These are phyloP conservation scores for Corticium candelabrum DNA, from an alignment of 37 sponge, comb jelly and placozoan species.

Conservation along the genomic window DNA sequence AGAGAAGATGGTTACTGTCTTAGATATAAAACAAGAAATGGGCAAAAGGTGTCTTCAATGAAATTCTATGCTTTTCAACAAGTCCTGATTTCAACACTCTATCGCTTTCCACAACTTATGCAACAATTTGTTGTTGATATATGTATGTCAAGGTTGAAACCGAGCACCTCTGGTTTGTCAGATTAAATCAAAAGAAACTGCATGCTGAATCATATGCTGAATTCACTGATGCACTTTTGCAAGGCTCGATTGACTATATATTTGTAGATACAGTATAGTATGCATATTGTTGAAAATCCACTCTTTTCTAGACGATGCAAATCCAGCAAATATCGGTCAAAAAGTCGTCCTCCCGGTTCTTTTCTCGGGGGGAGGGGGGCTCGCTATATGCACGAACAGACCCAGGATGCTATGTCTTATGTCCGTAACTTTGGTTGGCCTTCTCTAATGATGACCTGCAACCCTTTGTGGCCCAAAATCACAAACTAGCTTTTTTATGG, in stretches of 20 bases:
- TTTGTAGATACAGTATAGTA: neutral
- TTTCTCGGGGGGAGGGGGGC: constrained; percentile 51
- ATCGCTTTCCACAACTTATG: constrained; percentile 19
- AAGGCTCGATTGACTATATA: neutral
- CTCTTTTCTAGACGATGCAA: constrained; percentile 27
- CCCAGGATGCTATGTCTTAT: constrained; percentile 57
- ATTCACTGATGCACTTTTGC: constrained; percentile 14
- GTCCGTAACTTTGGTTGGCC: constrained; percentile 34
- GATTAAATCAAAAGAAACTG: constrained; percentile 15
- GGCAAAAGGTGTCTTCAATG: constrained; percentile 28
- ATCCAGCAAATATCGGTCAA: constrained; percentile 29
- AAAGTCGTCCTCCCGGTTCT: constrained; percentile 40
- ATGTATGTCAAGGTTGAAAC: constrained; percentile 47
- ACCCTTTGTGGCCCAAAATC: constrained; percentile 44
- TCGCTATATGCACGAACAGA: constrained; percentile 40
- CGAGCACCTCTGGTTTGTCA: constrained; percentile 35
- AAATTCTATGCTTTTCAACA: constrained; percentile 33
- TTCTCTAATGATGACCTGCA: constrained; percentile 38
- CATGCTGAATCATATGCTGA: constrained; percentile 26
- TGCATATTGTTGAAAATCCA: neutral
- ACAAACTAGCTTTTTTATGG: constrained; percentile 18
- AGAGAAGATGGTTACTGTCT: constrained; percentile 29
- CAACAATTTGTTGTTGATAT: constrained; percentile 51
- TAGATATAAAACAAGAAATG: neutral
- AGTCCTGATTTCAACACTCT: constrained; percentile 18